Percentiles rank a stretch among this genome's conserved stretches.
phyloP scores from a whole-genome alignment of 2,888 invertebrate species.

The Euproctis similis region DNA sequence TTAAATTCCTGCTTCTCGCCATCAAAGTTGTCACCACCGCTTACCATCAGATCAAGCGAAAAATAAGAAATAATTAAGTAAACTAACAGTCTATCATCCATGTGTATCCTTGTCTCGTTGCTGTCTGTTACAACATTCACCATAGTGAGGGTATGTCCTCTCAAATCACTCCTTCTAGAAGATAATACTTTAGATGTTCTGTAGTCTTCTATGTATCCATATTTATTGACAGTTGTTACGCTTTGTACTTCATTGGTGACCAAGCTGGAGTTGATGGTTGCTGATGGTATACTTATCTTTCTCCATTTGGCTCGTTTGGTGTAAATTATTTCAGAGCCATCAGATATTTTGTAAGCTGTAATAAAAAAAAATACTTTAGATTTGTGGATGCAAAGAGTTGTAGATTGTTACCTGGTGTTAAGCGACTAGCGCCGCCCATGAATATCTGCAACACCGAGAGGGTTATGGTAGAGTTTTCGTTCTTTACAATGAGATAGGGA shows the following conservation, averaged over 20 bases:
- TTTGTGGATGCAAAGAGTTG: too few relatives aligned
- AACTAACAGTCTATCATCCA: conserved; percentile 61
- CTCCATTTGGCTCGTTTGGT: conserved; percentile 42
- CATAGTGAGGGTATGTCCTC: conserved; percentile 43
- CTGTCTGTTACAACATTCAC: conserved; percentile 56
- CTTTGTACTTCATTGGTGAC: neutral
- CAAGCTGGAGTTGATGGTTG: neutral
- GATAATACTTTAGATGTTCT: conserved; percentile 38
- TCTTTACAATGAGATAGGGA: too few relatives aligned
- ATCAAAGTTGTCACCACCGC: too few relatives aligned
- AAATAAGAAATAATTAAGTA: too few relatives aligned
- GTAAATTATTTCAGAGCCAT: conserved; percentile 38
- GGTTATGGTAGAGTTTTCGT: too few relatives aligned
- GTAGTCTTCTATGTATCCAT: conserved; percentile 42
- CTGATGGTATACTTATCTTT: neutral
- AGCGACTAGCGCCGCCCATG: too few relatives aligned
- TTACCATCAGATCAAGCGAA: too few relatives aligned
- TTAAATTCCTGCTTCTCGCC: too few relatives aligned
- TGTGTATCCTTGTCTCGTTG: conserved; percentile 51
- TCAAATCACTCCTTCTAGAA: conserved; percentile 41
- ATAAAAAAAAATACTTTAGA: too few relatives aligned
- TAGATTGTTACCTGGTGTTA: too few relatives aligned
- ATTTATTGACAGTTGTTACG: conserved; percentile 13
- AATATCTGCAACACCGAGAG: too few relatives aligned
- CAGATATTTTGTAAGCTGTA: conserved; percentile 55